Percentiles rank a stretch among this genome's conserved stretches.
Conservation (phyloP, 2,888 invertebrate species). For the Carterocephalus palaemon region DNA sequence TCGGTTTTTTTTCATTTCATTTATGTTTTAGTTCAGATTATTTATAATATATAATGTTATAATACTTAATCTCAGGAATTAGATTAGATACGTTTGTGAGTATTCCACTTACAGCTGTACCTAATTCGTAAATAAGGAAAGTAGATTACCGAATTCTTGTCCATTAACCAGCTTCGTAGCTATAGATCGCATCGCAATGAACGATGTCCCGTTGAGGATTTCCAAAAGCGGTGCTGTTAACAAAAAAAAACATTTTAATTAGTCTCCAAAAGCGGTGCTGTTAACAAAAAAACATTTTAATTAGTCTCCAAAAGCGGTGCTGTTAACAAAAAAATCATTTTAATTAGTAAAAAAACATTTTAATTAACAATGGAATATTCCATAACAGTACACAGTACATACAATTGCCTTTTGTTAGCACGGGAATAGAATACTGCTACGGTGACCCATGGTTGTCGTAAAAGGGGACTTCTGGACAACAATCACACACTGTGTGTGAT, state of each 20-base stretch:
- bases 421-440: too few species aligned
- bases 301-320: slow-evolving; percentile 38
- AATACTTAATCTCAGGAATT: neutral
- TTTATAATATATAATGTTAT: neutral
- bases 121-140: neutral
- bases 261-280: slow-evolving; percentile 52
- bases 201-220: slow-evolving; percentile 86
- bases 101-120: too few species aligned
- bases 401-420: too few species aligned
- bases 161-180: slow-evolving; percentile 85
- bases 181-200: slow-evolving; percentile 87
- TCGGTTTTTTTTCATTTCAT: too few species aligned
- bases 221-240: slow-evolving; percentile 84
- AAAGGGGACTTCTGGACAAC: too few species aligned
- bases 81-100: too few species aligned
- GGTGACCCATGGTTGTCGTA: too few species aligned
- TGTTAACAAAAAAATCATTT: slow-evolving; percentile 51
- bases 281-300: slow-evolving; percentile 36
- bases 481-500: too few species aligned
- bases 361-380: too few species aligned
- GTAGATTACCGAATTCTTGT: slow-evolving; percentile 83
- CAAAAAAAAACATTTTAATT: slow-evolving; percentile 10
- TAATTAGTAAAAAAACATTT: too few species aligned
- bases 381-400: too few species aligned
- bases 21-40: too few species aligned